A percentile compares a stretch with the other conserved stretches of the same genome.
Conservation (phyloP, 2,797 vertebrate species). For the Anguilla pacifica region DNA sequence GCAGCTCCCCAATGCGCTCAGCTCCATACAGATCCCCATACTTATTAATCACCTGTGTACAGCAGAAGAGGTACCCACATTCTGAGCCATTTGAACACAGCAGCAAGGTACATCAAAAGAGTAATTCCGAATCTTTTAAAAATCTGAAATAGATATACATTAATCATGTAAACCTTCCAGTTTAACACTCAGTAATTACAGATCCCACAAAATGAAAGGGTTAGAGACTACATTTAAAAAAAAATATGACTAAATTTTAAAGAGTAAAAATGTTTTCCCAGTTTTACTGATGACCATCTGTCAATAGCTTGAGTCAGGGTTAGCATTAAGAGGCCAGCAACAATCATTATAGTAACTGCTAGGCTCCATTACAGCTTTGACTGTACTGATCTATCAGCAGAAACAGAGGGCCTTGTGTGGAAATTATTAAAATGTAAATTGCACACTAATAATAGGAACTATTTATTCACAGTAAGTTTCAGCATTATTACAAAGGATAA, state of each 20-base stretch:
- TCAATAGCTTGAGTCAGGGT: neutral
- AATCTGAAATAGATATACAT: neutral
- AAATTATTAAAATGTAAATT: neutral
- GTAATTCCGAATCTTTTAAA: neutral
- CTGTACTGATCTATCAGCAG: neutral
- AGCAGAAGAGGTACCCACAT: neutral
- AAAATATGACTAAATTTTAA: no score
- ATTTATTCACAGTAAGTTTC: neutral
- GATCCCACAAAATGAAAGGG: neutral
- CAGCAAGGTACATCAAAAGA: neutral
- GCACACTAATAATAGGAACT: neutral
- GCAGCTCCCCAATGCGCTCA: conserved; percentile 93
- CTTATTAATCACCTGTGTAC: conserved; percentile 92
- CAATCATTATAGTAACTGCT: neutral
- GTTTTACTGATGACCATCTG: neutral
- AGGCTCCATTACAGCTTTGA: neutral
- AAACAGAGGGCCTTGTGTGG: neutral
- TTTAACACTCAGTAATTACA: neutral
- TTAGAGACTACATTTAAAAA: no score
- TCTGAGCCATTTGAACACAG: neutral
- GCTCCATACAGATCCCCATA: conserved; percentile 96
- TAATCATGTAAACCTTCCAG: no score
- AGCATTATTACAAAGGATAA: neutral
- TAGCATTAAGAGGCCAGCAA: neutral
- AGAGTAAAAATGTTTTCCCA: neutral